Percentiles rank a stretch among this genome's conserved stretches.
Evolutionary conservation across 2,888 invertebrate species (phyloP).

Genomic region (Penaeus monodon): DNA sequence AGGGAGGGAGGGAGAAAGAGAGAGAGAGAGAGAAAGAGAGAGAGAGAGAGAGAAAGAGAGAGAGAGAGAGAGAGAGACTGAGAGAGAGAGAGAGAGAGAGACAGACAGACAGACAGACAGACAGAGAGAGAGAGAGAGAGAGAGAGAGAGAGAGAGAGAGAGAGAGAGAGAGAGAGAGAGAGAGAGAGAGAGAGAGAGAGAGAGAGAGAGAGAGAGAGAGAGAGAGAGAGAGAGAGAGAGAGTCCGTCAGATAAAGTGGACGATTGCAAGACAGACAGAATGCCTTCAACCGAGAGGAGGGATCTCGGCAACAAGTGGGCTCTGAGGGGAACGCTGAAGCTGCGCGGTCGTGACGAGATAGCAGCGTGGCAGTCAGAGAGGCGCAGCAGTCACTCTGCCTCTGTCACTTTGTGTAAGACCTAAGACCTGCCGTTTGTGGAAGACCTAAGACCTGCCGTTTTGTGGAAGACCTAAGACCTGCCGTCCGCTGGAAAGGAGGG

Average conservation of each 20-base stretch:
- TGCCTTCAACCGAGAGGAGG: background rate
- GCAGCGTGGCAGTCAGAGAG: too few species aligned
- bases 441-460: too few species aligned
- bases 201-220: constrained; percentile 12
- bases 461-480: too few species aligned
- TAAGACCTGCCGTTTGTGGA: too few species aligned
- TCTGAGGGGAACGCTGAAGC: background rate
- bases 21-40: background rate
- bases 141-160: constrained; percentile 15
- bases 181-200: constrained; percentile 4
- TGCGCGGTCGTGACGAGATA: background rate
- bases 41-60: accelerated
- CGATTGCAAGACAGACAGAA: background rate
- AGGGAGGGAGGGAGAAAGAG: background rate
- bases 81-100: background rate
- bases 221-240: constrained; percentile 12
- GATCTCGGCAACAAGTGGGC: background rate
- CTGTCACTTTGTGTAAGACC: too few species aligned
- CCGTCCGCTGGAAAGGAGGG: too few species aligned
- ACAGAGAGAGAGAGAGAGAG: constrained; percentile 8
- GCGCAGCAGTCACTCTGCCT: too few species aligned
- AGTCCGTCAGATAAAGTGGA: background rate
- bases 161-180: constrained; percentile 15
- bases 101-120: background rate
- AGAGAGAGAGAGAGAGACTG: too few species aligned